Evolutionary conservation across 2,797 vertebrate species (phyloP).

Genomic region (Bovichtus variegatus): DNA sequence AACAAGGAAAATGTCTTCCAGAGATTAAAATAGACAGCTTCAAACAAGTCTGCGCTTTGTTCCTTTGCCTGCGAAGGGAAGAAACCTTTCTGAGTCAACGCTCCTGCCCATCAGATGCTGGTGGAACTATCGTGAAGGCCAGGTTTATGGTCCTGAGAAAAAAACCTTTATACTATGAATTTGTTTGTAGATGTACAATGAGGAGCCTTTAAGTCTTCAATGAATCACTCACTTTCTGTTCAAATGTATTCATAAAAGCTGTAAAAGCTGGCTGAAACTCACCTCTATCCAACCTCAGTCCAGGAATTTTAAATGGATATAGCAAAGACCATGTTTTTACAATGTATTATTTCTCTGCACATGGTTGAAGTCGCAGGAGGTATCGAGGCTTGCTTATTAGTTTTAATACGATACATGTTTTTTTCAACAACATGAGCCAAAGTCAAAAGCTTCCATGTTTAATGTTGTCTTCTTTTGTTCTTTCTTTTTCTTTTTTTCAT

Average conservation of each 20-base stretch:
- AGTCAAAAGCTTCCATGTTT: background rate
- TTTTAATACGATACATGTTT: no score
- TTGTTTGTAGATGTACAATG: background rate
- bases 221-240: background rate
- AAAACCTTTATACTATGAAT: background rate
- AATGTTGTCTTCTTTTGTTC: background rate
- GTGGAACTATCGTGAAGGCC: constrained; percentile 33
- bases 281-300: background rate
- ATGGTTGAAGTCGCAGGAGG: background rate
- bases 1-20: constrained; percentile 39
- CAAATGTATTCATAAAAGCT: background rate
- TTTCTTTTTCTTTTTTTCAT: no score
- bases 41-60: constrained; percentile 71
- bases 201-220: background rate
- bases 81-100: constrained; percentile 39
- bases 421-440: background rate
- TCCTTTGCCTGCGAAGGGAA: constrained; percentile 44
- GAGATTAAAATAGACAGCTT: constrained; percentile 80
- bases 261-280: background rate
- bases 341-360: background rate
- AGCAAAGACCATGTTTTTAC: background rate
- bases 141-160: background rate
- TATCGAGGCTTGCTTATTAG: no score
- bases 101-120: constrained; percentile 14
- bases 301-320: background rate